A percentile compares a stretch with the other conserved stretches of the same genome.
Evolutionary conservation across 2,797 vertebrate genomes (phyloP).

Genomic region (Caiman crocodilus): DNA sequence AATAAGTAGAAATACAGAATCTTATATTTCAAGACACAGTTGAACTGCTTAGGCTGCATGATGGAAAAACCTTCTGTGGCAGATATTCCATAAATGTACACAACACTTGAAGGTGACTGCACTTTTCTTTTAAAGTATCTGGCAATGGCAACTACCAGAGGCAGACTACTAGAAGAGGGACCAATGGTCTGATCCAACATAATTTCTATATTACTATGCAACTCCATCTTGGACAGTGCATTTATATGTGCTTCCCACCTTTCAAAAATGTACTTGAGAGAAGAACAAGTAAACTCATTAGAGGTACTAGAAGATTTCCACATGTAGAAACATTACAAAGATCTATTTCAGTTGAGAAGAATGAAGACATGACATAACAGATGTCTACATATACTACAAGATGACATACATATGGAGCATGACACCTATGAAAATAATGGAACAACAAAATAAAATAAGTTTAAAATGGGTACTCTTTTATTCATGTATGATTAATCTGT

Average conservation of each 20-base stretch:
- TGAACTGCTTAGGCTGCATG: not conserved
- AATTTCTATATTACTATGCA: not conserved
- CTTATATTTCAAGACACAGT: not conserved
- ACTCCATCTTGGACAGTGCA: not conserved
- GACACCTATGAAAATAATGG: not conserved
- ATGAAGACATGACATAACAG: not conserved
- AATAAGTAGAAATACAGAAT: not conserved
- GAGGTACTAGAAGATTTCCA: conserved; percentile 2
- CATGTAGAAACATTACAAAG: not conserved
- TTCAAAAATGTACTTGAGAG: not conserved
- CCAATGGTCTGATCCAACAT: not conserved
- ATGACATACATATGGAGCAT: not conserved
- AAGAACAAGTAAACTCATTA: not conserved
- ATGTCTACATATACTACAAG: not conserved
- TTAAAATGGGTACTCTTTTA: not conserved
- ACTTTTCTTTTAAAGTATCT: not conserved
- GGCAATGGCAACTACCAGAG: not conserved
- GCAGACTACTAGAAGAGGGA: not conserved
- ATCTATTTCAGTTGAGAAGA: not conserved
- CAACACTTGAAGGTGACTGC: not conserved
- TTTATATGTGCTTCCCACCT: not conserved
- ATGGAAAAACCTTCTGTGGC: not conserved
- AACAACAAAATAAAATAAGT: not conserved
- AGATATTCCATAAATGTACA: not conserved
- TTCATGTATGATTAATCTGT: not conserved